Percentiles rank a stretch among this genome's conserved stretches.
phyloP scores from a whole-genome alignment of 1,140 invertebrate genomes.

The Trissolcus basalis region DNA sequence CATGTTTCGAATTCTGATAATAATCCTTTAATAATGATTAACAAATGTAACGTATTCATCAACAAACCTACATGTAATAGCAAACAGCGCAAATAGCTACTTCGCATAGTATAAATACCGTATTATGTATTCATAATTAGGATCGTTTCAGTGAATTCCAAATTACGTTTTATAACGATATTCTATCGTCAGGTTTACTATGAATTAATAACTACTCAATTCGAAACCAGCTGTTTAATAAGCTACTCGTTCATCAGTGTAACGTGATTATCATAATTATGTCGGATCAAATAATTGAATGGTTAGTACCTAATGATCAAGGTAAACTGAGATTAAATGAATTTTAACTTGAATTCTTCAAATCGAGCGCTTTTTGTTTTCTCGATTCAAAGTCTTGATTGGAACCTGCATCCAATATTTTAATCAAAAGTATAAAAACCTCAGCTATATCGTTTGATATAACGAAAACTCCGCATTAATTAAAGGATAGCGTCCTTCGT shows the following conservation, averaged over 20 bases:
- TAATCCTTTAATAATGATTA: neutral
- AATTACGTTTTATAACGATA: constrained; percentile 22
- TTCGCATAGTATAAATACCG: constrained; percentile 7
- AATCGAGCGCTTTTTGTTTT: too few relatives aligned
- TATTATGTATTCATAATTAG: constrained; percentile 23
- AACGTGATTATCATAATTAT: constrained; percentile 13
- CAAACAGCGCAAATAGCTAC: neutral
- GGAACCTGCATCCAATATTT: too few relatives aligned
- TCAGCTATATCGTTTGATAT: constrained; percentile 6
- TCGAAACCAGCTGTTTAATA: constrained; percentile 18
- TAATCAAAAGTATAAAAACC: constrained; percentile 2
- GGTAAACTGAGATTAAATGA: neutral
- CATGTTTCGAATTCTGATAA: too few relatives aligned
- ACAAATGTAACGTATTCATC: constrained; percentile 33
- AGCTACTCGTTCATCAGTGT: constrained; percentile 1
- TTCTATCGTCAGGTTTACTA: constrained; percentile 10
- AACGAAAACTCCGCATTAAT: constrained; percentile 28
- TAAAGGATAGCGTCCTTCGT: constrained; percentile 41
- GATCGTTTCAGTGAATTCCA: constrained; percentile 20
- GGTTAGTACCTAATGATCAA: constrained; percentile 6
- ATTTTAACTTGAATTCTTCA: too few relatives aligned
- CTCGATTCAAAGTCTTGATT: too few relatives aligned
- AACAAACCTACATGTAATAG: constrained; percentile 26
- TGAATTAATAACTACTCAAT: constrained; percentile 20
- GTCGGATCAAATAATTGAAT: neutral